Percentiles rank a stretch among this genome's conserved stretches.
phyloP scores from a whole-genome alignment of 2,113 vertebrate genomes.

The Notechis scutatus region DNA sequence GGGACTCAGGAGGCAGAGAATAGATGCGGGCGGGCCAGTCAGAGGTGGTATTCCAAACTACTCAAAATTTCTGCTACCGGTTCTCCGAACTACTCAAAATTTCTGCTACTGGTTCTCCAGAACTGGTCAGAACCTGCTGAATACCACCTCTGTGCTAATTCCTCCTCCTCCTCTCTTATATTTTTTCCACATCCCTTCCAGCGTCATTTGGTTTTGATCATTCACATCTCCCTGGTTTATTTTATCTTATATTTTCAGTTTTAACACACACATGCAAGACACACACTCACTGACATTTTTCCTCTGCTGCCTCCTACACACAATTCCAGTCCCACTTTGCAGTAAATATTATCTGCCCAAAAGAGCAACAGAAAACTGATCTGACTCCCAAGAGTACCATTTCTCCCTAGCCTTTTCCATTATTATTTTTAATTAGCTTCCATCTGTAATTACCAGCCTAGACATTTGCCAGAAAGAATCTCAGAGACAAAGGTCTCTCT shows the following conservation, averaged over 20 bases:
- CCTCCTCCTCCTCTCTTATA: rapidly evolving
- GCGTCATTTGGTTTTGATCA: not conserved
- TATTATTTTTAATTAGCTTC: slow-evolving; percentile 1
- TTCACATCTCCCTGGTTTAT: not conserved
- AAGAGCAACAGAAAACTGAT: slow-evolving; percentile 7
- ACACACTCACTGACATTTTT: not conserved
- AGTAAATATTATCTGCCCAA: slow-evolving; percentile 36
- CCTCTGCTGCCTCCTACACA: slow-evolving; percentile 12
- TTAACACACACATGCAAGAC: not conserved
- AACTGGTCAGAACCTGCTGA: too few relatives aligned
- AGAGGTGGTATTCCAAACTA: too few relatives aligned
- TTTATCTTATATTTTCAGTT: not conserved
- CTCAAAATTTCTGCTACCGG: too few relatives aligned
- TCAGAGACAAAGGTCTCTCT: not conserved
- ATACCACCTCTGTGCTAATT: too few relatives aligned
- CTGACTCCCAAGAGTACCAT: not conserved
- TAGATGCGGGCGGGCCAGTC: too few relatives aligned
- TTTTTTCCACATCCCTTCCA: not conserved
- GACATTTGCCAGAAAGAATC: slow-evolving; percentile 5
- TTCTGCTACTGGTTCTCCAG: too few relatives aligned
- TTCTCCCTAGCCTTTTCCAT: not conserved
- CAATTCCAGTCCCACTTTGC: slow-evolving; percentile 4
- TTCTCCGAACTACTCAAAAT: too few relatives aligned
- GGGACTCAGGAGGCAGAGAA: too few relatives aligned
- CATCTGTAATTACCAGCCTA: slow-evolving; percentile 16